These are phyloP conservation scores for Patella ulyssiponensis DNA, from an alignment of 2,888 invertebrate species.

Conservation along the genomic window DNA sequence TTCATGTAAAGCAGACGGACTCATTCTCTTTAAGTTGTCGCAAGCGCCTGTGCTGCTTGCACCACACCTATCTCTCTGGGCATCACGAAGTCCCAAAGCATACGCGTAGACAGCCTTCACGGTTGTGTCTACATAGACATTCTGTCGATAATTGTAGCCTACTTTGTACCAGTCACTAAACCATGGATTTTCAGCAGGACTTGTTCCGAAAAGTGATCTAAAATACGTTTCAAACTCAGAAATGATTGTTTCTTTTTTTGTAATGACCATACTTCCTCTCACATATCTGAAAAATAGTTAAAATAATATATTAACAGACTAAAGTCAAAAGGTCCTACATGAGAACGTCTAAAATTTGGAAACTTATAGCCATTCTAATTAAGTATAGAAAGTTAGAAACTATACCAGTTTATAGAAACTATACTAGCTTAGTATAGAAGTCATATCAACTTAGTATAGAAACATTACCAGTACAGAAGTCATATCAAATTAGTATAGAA, in stretches of 20 bases:
- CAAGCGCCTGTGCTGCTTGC: constrained; percentile 42
- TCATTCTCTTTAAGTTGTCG: constrained; percentile 41
- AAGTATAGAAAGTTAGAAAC: no score
- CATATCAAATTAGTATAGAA: no score
- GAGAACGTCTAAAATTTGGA: no score
- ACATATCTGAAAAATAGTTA: constrained; percentile 10
- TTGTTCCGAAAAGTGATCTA: constrained; percentile 30
- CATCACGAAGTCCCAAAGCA: constrained; percentile 54
- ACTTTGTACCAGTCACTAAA: constrained; percentile 63
- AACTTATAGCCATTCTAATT: no score
- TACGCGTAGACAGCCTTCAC: constrained; percentile 62
- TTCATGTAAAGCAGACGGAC: constrained; percentile 39
- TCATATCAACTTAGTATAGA: no score
- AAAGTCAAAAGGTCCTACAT: no score
- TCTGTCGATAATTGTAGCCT: constrained; percentile 35
- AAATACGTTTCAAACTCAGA: constrained; percentile 60
- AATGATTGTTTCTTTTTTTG: constrained; percentile 43
- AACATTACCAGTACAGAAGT: no score
- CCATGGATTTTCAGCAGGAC: constrained; percentile 61
- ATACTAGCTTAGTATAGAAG: no score
- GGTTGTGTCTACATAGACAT: constrained; percentile 50
- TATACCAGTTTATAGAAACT: no score
- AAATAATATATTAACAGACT: not conserved
- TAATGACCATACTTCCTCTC: constrained; percentile 52
- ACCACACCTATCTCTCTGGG: constrained; percentile 48